Percentiles rank a stretch among this genome's conserved stretches.
Evolutionary conservation across 2,888 invertebrate genomes (phyloP).

Genomic region (Drosophila tanythrix): DNA sequence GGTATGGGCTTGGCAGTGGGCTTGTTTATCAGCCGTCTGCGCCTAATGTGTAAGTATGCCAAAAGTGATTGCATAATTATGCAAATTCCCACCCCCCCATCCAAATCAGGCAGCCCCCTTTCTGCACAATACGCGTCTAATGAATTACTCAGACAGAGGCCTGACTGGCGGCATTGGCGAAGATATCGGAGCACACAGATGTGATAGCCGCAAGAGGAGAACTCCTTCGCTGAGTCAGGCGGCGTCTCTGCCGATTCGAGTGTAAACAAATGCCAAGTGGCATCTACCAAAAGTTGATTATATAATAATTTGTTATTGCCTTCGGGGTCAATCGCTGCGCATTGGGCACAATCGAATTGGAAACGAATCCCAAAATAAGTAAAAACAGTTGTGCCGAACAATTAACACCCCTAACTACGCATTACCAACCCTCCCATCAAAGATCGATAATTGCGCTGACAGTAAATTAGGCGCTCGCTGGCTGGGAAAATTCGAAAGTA

Average conservation of each 20-base stretch:
- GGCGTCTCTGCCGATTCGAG: slow-evolving; percentile 24
- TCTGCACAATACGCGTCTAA: slow-evolving; percentile 76
- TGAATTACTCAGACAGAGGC: slow-evolving; percentile 71
- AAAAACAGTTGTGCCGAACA: slow-evolving; percentile 32
- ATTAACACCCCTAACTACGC: slow-evolving; percentile 46
- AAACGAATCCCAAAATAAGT: slow-evolving; percentile 35
- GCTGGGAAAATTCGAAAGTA: slow-evolving; percentile 14
- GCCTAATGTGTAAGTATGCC: slow-evolving; percentile 79
- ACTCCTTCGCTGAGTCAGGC: slow-evolving; percentile 11
- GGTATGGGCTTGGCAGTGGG: slow-evolving; percentile 18
- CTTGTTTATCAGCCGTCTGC: slow-evolving; percentile 79
- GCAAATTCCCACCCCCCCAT: slow-evolving; percentile 67
- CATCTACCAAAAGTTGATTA: slow-evolving; percentile 53
- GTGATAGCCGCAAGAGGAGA: background rate
- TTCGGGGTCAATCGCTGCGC: slow-evolving; percentile 7
- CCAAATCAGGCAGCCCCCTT: slow-evolving; percentile 1
- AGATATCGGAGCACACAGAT: background rate
- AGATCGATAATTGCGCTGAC: slow-evolving; percentile 59
- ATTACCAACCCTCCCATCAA: slow-evolving; percentile 1
- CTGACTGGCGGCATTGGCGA: background rate
- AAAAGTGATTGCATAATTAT: slow-evolving; percentile 83
- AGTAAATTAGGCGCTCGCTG: slow-evolving; percentile 63
- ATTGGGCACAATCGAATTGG: slow-evolving; percentile 63
- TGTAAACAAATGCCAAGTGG: slow-evolving; percentile 53
- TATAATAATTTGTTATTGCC: slow-evolving; percentile 70